Base-by-base conservation (phyloP, 2,888 invertebrate species). In the Antheraea yamamai region DNA sequence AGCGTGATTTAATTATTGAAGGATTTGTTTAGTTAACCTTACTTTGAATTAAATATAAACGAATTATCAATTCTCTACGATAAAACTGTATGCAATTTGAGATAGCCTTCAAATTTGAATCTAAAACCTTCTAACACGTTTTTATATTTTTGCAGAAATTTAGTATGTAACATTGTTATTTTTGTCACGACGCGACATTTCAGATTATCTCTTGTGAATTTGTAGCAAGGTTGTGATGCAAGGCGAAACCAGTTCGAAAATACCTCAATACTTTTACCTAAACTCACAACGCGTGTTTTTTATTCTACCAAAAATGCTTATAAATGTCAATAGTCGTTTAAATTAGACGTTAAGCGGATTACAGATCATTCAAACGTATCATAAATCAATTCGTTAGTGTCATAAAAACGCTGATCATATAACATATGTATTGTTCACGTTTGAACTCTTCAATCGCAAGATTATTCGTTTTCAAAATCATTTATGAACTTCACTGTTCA, bases 211-310 rank as follows among this genome's bases (percentile, higher is more conserved):
- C 14, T 58, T 18, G 71, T 61, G n/a, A 20, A 2, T 70, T 39
- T 52, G 30, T 71, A 72, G 51, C 72, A 75, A 75, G 61, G 73
- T 73, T 61, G 61, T 55, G 72, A 75, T 73, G 68, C 66, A 75
- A 75, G 12, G 52, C 68, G 47, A 68, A 73, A 58, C 75, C 75
- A 55, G 75, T 68, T 73, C 66, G 55, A 68, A 52, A 73, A 66
- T 75, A 72, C 39, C 51, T 55, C 52, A 30, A 75, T 26, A 61
- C 73, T 73, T 75, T 75, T 73, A 66, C 72, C 73, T 52, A 66
- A 64, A 52, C 73, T 52, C 0, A 18, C 4, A 61, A 64, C 73
- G 47, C 47, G 55, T 72, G 73, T 52, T 47, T 12, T 47, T 10
- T 47, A 12, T 47, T 47, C 12, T 2, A 12, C 47, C 10, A 12